Evolutionary conservation across 2,797 vertebrate species (phyloP), one percentile per base, ranked within the genome.

Genomic region (Macroramphosus scolopax): DNA sequence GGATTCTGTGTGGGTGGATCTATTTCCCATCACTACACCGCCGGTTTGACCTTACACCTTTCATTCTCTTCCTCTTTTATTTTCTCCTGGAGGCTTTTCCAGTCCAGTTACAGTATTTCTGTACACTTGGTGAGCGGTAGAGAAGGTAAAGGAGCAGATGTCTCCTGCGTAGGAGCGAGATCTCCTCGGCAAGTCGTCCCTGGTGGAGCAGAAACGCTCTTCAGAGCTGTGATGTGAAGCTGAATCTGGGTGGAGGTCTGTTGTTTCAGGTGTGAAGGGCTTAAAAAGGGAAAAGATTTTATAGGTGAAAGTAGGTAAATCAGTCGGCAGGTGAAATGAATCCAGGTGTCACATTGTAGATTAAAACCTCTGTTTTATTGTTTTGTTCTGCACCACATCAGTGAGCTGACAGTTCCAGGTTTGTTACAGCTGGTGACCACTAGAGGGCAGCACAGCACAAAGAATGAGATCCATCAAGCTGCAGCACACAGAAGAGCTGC

Each of bases 371-470:
- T 22, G 20, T 22, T 22, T 22, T 22, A 22, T 22, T 3, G 6
- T 22, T 22, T 22, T 22, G 20, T 22, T 22, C 20, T 22, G 20
- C 20, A 22, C 6, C 3, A 22, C 3, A 6, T 22, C 20, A 22
- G 20, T 3, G 20, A 22, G 20, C 20, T 22, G 3, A 3, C 6
- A 6, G 3, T 3, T 22, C 20, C 20, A 3, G 3, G 20, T 22
- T 3, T 22, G 20, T 24, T 20, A 36, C 49, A 25, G 31, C 16
- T 28, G 3, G 18, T 55, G 10, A 57, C 11, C 88, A 82, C 80
- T 64, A 83, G 88, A 77, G 79, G 84, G 87, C 75, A 75, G 67
- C 67, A 87, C 26, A 83, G 47, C 20, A 68, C 62, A 69, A 38
- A 51, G 13, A 61, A 81, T 70, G 5, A 26, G 5, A 5, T 2